Conservation (phyloP, 35 echinoderm and acorn worm species). For the Ophioderma brevispina region DNA sequence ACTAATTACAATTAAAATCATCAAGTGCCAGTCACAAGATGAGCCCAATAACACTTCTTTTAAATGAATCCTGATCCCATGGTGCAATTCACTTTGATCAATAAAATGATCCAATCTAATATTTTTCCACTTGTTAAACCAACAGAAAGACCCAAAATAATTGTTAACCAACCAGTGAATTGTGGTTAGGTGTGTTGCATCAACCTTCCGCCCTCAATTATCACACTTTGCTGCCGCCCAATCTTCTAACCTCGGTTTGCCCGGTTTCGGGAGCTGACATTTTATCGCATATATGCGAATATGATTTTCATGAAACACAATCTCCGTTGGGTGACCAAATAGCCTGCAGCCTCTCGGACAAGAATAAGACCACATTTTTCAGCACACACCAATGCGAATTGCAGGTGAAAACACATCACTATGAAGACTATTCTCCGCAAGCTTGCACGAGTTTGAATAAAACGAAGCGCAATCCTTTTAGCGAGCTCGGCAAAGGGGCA, state of each 20-base stretch:
- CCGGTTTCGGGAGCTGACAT: not conserved
- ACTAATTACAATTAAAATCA: too few relatives aligned
- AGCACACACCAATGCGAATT: not conserved
- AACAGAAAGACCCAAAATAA: not conserved
- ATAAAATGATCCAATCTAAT: not conserved
- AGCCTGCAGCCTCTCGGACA: conserved; percentile 3
- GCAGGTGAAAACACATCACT: conserved; percentile 1
- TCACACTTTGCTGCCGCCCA: conserved; percentile 2
- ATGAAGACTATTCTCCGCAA: conserved; percentile 6
- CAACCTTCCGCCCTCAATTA: not conserved
- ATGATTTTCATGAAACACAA: conserved; percentile 11
- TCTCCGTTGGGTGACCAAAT: conserved; percentile 1
- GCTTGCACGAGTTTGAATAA: not conserved
- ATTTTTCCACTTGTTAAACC: not conserved
- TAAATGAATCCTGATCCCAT: too few relatives aligned
- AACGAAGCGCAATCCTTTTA: conserved; percentile 5
- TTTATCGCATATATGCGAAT: conserved; percentile 10
- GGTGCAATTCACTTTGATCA: not conserved
- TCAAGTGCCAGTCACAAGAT: too few relatives aligned
- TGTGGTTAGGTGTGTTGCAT: not conserved
- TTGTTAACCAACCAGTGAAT: not conserved
- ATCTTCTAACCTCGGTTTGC: not conserved
- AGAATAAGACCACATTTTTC: conserved; percentile 10
- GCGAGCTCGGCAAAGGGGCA: conserved; percentile 6
- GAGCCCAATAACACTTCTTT: too few relatives aligned